phyloP scores from a whole-genome alignment of 1,140 invertebrate species.

The Aphaenogaster ashmeadi region DNA sequence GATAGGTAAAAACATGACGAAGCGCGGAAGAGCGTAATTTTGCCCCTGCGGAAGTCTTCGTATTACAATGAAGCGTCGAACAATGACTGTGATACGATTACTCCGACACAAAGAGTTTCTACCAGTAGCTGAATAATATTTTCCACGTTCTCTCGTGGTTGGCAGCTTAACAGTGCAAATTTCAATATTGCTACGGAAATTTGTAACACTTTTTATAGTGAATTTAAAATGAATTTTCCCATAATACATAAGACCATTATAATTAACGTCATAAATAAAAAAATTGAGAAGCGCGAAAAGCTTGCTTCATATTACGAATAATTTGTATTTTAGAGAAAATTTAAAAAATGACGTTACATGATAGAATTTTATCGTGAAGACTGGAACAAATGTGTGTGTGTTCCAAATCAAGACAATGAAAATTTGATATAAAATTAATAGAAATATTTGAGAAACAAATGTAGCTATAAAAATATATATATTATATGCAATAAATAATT shows the following conservation, averaged over 20 bases:
- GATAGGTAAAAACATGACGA: conserved; percentile 51
- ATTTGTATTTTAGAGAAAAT: neutral
- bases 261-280: conserved; percentile 2
- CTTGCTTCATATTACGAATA: neutral
- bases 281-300: neutral
- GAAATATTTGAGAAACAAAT: neutral
- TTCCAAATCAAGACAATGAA: neutral
- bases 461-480: neutral
- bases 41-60: conserved; percentile 47
- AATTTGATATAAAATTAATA: neutral
- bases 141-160: neutral
- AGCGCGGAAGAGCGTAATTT: conserved; percentile 58
- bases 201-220: neutral
- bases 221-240: neutral
- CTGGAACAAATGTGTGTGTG: neutral
- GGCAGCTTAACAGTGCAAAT: neutral
- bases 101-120: conserved; percentile 27
- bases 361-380: conserved; percentile 5
- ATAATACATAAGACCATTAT: neutral
- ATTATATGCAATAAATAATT: neutral
- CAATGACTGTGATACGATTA: conserved; percentile 62
- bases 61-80: conserved; percentile 57
- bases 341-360: neutral
- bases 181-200: neutral
- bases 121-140: conserved; percentile 18